Percentiles rank a stretch among this genome's conserved stretches.
Conservation (phyloP, 2,797 vertebrate species). For the Neostethus bicornis region DNA sequence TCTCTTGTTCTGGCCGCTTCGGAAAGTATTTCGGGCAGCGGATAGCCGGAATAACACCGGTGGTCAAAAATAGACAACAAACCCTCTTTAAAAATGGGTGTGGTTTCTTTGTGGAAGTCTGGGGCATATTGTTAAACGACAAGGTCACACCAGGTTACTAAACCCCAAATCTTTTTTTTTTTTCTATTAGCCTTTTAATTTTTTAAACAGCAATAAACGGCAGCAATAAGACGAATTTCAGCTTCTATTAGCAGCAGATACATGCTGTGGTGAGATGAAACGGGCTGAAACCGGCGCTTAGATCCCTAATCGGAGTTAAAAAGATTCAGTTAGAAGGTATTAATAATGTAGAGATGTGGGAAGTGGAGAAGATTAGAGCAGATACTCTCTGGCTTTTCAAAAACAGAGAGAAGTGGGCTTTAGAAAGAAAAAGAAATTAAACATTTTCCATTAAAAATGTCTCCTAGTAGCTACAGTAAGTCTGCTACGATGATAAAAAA, state of each 20-base stretch:
- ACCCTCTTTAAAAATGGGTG: conserved; percentile 46
- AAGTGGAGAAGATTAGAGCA: conserved; percentile 28
- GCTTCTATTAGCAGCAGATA: conserved; percentile 48
- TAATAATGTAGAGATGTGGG: conserved; percentile 61
- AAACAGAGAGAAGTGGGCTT: background rate
- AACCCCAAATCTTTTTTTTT: conserved; percentile 31
- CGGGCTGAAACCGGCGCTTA: conserved; percentile 16
- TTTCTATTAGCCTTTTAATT: conserved; percentile 1
- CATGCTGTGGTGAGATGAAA: conserved; percentile 6
- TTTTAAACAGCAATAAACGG: conserved; percentile 25
- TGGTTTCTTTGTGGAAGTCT: conserved; percentile 44
- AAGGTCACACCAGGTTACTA: conserved; percentile 39
- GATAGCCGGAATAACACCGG: conserved; percentile 47
- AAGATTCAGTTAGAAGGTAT: conserved; percentile 60
- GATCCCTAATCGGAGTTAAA: conserved; percentile 54
- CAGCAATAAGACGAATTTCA: conserved; percentile 48
- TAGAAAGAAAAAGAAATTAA: background rate
- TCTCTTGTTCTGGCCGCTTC: conserved; percentile 49
- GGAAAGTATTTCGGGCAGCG: conserved; percentile 55
- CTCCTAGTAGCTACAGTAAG: no score
- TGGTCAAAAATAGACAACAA: conserved; percentile 54
- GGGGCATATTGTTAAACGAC: conserved; percentile 26
- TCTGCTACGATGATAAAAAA: conserved; percentile 2
- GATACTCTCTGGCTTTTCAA: conserved; percentile 20
- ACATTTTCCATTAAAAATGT: background rate